Base-by-base conservation (phyloP, 2,888 invertebrate species). In the Ornithoptera alexandrae region DNA sequence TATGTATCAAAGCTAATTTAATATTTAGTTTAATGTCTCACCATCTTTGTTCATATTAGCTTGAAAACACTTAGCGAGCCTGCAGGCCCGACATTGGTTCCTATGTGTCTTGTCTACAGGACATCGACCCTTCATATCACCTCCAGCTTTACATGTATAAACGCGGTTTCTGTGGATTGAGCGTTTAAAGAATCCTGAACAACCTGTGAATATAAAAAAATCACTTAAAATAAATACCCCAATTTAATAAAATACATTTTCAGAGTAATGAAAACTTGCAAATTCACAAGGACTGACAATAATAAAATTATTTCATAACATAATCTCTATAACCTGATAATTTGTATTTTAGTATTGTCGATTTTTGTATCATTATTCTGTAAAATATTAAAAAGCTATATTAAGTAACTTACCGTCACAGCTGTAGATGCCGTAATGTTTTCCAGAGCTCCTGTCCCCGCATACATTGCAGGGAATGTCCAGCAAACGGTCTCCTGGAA, bases 391-490 rank as follows among this genome's bases (percentile, higher is more conserved):
- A 53, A 18, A 67, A 10, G 39, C 10, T 39, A 39, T 39, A 56
- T 36, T 53, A 18, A 36, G 2, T n/a, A 50, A 36, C 84, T 95
- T 93, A 98, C 99, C 99, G 93, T 99, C 99, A 86, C 99, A 99
- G 84, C 98, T 98, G 92, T 98, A 99, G 84, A 99, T 99, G 77
- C 99, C 99, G 92, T 99, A 99, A 92, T 99, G 99, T 93, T 99
- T 99, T 71, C 99, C 99, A 18, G 99, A 99, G 82, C 98, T 99
- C 84, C 99, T 95, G 92, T 99, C 99, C 71, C 98, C 98, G 84
- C 99, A 99, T 73, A 99, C 99, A 92, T 98, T 98, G 93, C 99
- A 99, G 22, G 98, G 98, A 84, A 99, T 98, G 92, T 99, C 99
- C 83, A 99, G 95, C 78, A 99, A 95, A 82, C 99, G 96, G 90